Conservation (phyloP, 2,888 invertebrate genomes). For the Dinocampus coccinellae region DNA sequence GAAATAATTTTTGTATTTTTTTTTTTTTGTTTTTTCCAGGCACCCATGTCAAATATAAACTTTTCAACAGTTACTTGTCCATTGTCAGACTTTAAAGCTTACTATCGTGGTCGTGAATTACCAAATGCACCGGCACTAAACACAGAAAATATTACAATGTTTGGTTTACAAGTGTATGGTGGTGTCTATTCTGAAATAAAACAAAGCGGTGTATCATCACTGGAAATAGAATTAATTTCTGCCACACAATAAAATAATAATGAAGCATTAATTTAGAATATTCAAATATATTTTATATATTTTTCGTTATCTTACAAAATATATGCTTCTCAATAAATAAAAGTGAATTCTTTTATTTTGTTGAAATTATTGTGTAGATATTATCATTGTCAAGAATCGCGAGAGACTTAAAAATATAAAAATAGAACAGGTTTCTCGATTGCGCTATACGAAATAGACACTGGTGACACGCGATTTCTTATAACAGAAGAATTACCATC, state of each 20-base stretch:
- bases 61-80: slow-evolving; percentile 72
- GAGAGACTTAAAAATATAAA: background rate
- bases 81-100: slow-evolving; percentile 74
- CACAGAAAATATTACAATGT: slow-evolving; percentile 72
- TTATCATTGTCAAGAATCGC: background rate
- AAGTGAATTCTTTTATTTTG: background rate
- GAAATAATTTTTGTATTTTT: background rate
- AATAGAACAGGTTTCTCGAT: slow-evolving; percentile 33
- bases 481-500: slow-evolving; percentile 2
- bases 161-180: slow-evolving; percentile 77
- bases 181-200: slow-evolving; percentile 76
- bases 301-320: no score
- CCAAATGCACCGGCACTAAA: slow-evolving; percentile 74
- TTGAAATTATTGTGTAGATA: background rate
- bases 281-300: background rate
- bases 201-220: slow-evolving; percentile 75
- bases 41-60: slow-evolving; percentile 68
- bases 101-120: slow-evolving; percentile 74
- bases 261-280: background rate
- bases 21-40: slow-evolving; percentile 11
- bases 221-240: slow-evolving; percentile 76
- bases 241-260: slow-evolving; percentile 53
- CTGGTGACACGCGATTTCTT: slow-evolving; percentile 31
- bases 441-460: slow-evolving; percentile 19
- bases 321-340: no score